Evolutionary conservation across 2,113 vertebrate genomes (phyloP), one percentile per base, ranked within the genome.

Genomic region (Rhegmatorhina hoffmannsi): DNA sequence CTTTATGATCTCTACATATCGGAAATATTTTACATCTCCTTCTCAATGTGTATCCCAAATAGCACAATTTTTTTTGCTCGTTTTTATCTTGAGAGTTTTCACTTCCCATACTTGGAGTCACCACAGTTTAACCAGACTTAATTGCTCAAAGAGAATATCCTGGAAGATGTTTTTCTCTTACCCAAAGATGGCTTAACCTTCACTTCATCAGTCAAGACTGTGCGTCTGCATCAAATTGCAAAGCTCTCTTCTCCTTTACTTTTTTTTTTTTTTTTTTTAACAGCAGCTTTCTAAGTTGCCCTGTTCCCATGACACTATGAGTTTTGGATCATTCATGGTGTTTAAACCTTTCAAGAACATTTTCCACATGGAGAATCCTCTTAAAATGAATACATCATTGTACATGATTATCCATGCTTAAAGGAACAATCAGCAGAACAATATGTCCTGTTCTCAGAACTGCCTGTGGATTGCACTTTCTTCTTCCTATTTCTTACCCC

Each of bases 281-380:
- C 59, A 74, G 9, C 52, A 91, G 33, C 24, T 94, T 95, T 95
- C 72, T 92, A 49, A 68, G 68, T 94, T 82, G n/a, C 28, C 49
- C 11, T 13, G 8, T 70, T 97, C 83, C 83, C 85, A 59, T 66
- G 74, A 84, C 79, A 77, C 11, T 4, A 28, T 82, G 88, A 94
- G 68, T 96, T 96, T 96, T 91, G 87, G 76, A 96, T 96, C 92
- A 87, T 97, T 97, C 94, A 92, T 14, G 1, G 69, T 94, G 58
- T 96, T 97, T 97, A 96, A 97, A 95, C 60, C 49, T 95, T 97
- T 96, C 96, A 96, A 94, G 94, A 96, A 92, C 21, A 64, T 96
- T 97, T 97, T 98, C 89, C 92, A 97, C 92, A 80, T 96, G 91
- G 95, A 92, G 91, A 97, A 96, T 94, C 72, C 67, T 97, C 91